Percentiles rank a stretch among this genome's conserved stretches.
phyloP scores from a whole-genome alignment of 2,888 invertebrate genomes.

The Coelogynopora nodosa region DNA sequence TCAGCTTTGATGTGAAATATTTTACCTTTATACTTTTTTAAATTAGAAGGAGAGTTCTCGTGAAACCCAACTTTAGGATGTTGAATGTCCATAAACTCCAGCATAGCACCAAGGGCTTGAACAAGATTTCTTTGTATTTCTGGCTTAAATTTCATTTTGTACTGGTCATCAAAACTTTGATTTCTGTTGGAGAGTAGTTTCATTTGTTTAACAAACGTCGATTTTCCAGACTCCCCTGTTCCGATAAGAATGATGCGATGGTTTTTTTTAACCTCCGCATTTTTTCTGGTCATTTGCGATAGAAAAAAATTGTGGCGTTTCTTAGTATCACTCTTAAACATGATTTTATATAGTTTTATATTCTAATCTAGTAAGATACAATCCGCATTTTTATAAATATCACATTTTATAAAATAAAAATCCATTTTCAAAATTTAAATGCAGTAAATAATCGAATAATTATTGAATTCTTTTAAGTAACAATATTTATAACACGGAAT shows the following conservation, averaged over 20 bases:
- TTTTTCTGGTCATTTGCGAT: slow-evolving; percentile 25
- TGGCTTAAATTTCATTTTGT: slow-evolving; percentile 37
- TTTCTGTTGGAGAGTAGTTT: slow-evolving; percentile 39
- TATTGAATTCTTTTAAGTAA: no score
- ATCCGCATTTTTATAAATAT: no score
- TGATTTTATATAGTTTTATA: no score
- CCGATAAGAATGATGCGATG: slow-evolving; percentile 43
- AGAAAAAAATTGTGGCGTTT: slow-evolving; percentile 43
- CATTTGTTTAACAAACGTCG: slow-evolving; percentile 45
- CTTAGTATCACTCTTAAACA: neutral
- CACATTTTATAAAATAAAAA: no score
- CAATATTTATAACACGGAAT: no score
- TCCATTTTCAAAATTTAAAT: no score
- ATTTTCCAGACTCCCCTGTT: slow-evolving; percentile 43
- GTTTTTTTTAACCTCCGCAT: slow-evolving; percentile 30
- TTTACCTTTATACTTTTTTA: slow-evolving; percentile 6
- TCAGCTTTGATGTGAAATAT: slow-evolving; percentile 33
- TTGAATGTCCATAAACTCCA: slow-evolving; percentile 37
- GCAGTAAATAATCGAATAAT: no score
- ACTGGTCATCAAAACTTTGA: slow-evolving; percentile 35
- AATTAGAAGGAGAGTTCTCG: neutral
- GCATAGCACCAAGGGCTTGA: slow-evolving; percentile 23
- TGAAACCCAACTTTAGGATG: slow-evolving; percentile 7
- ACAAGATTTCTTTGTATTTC: slow-evolving; percentile 42
- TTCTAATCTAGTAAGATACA: no score